Percentiles rank a stretch among this genome's conserved stretches.
Evolutionary conservation across 2,113 vertebrate species (phyloP).

Genomic region (Corythaeola cristata): DNA sequence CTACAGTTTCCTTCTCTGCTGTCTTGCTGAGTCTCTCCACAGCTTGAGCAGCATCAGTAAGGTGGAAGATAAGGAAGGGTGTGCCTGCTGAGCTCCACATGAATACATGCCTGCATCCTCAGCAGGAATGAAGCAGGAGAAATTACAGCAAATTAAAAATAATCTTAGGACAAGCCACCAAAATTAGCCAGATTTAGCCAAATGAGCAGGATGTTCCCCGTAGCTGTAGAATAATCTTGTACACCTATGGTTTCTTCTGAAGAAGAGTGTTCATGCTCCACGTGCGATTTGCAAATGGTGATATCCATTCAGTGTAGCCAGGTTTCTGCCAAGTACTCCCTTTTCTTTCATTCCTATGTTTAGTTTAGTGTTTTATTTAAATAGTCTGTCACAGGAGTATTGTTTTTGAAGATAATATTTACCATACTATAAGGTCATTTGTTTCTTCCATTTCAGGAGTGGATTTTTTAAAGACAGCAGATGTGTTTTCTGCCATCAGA

Average conservation of each 20-base stretch:
- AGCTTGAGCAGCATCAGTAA: not conserved
- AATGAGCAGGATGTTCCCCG: not conserved
- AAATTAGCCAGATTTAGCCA: not conserved
- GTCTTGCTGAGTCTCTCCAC: not conserved
- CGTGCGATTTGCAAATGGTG: not conserved
- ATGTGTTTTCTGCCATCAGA: not conserved
- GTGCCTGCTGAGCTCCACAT: not conserved
- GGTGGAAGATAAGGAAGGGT: not conserved
- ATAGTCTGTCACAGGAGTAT: not conserved
- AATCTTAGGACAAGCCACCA: not conserved
- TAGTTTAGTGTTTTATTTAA: not conserved
- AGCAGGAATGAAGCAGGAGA: not conserved
- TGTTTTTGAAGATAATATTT: not conserved
- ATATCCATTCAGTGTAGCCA: not conserved
- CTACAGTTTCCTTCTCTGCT: not conserved
- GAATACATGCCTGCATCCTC: not conserved
- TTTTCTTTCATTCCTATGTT: not conserved
- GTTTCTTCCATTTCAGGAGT: not conserved
- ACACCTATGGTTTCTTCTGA: not conserved
- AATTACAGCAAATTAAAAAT: not conserved
- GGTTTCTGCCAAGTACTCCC: not conserved
- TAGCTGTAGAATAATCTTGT: not conserved
- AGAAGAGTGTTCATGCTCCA: not conserved
- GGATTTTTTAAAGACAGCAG: not conserved
- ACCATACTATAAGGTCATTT: fast-evolving